Evolutionary conservation across 2,888 invertebrate genomes (phyloP).

Genomic region (Sesia bembeciformis): DNA sequence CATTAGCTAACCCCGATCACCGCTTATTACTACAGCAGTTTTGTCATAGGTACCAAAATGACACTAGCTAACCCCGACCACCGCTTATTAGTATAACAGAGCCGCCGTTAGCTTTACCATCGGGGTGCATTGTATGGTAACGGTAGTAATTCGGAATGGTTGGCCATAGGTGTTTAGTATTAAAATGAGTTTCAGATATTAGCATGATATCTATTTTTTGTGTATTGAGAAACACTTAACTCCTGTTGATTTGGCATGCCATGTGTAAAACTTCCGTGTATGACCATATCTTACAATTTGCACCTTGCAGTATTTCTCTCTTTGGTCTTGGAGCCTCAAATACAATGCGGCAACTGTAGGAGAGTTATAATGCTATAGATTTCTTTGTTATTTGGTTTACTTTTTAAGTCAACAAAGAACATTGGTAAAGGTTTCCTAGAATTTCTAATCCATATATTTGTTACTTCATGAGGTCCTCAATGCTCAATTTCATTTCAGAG

Average conservation of each 20-base stretch:
- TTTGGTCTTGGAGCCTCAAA: conserved; percentile 13
- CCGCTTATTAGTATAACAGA: not conserved
- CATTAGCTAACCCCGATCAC: no score
- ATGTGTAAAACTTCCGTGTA: conserved; percentile 11
- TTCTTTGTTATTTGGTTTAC: not conserved
- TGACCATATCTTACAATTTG: conserved; percentile 15
- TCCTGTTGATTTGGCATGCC: not conserved
- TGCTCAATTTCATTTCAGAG: conserved; percentile 6
- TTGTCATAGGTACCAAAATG: no score
- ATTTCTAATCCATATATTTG: conserved; percentile 4
- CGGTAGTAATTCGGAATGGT: not conserved
- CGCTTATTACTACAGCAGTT: no score
- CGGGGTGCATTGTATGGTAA: not conserved
- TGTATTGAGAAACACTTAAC: not conserved
- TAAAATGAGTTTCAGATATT: not conserved
- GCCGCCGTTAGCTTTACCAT: not conserved
- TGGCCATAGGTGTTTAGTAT: not conserved
- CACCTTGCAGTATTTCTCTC: conserved; percentile 12
- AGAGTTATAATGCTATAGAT: not conserved
- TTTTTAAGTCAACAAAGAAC: conserved; percentile 1
- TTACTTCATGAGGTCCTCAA: conserved; percentile 3
- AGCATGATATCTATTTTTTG: not conserved
- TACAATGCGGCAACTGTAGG: not conserved
- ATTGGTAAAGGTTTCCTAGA: conserved; percentile 4
- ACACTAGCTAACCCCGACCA: no score